Percentiles rank a stretch among this genome's conserved stretches.
Evolutionary conservation across 2,797 vertebrate genomes (phyloP).

Genomic region (Chloroceryle inda): DNA sequence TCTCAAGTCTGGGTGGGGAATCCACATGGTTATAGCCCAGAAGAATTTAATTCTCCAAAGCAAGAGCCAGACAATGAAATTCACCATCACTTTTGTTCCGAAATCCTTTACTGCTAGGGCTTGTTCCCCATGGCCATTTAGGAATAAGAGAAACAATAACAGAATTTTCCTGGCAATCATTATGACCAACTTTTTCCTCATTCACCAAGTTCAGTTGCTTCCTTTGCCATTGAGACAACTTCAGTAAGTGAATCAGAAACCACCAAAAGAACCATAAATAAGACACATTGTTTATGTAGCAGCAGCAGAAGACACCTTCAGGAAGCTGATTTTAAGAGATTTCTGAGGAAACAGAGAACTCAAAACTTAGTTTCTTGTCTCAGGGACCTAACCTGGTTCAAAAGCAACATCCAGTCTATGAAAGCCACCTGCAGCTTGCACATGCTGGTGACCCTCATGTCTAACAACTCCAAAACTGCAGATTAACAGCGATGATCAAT

Average conservation of each 20-base stretch:
- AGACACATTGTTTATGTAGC: fast-evolving
- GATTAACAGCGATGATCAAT: background rate
- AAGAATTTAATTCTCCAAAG: background rate
- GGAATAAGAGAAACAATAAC: background rate
- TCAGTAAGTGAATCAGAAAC: background rate
- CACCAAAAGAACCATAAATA: fast-evolving
- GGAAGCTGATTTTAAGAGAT: background rate
- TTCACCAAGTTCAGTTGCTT: background rate
- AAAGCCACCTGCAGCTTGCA: background rate
- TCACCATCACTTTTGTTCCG: background rate
- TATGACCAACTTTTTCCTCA: background rate
- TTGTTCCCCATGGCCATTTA: background rate
- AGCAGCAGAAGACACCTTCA: background rate
- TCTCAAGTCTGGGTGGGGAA: background rate
- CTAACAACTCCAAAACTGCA: background rate
- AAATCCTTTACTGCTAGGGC: background rate
- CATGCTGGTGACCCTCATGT: background rate
- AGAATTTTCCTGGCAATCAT: background rate
- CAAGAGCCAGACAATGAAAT: background rate
- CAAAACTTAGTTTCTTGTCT: background rate
- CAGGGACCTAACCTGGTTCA: background rate
- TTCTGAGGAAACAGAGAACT: background rate
- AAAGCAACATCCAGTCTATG: fast-evolving
- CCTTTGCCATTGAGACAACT: background rate
- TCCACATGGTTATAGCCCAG: background rate